Percentiles rank a stretch among this genome's conserved stretches.
These are phyloP conservation scores for Branchinecta lindahli DNA, from an alignment of 1,140 invertebrate genomes.

Conservation along the genomic window DNA sequence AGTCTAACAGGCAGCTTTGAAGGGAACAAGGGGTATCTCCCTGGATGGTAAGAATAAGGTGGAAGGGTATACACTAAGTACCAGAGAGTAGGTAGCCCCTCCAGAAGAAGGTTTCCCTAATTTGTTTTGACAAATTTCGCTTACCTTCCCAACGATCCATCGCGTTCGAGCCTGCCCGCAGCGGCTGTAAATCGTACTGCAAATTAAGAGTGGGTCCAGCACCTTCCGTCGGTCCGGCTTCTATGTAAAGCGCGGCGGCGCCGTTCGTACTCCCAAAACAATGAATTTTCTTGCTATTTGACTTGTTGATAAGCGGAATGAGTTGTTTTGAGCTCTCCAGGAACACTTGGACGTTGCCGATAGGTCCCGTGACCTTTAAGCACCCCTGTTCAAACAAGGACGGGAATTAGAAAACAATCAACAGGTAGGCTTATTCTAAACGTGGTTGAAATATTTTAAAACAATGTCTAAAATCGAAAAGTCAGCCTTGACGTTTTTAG, in stretches of 20 bases:
- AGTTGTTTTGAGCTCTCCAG: not conserved
- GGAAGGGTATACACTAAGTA: no score
- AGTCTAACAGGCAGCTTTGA: no score
- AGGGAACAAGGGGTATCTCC: no score
- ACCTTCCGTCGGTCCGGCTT: not conserved
- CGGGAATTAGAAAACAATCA: no score
- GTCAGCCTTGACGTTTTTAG: no score
- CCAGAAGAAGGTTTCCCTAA: no score
- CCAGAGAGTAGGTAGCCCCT: no score
- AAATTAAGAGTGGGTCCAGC: not conserved
- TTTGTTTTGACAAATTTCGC: not conserved
- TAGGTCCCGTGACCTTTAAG: not conserved
- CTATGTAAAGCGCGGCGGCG: not conserved
- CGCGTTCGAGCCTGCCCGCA: not conserved
- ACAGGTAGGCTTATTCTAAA: no score
- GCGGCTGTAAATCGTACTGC: not conserved
- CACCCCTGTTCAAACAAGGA: not conserved
- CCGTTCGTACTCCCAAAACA: not conserved
- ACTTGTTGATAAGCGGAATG: not conserved
- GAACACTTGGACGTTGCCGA: not conserved
- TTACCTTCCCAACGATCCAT: not conserved
- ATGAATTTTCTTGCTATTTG: not conserved
- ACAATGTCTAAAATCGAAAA: no score
- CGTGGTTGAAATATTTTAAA: no score
- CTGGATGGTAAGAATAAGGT: no score